Conservation (phyloP, 2,888 invertebrate genomes). For the Lasioglossum zephyrum region DNA sequence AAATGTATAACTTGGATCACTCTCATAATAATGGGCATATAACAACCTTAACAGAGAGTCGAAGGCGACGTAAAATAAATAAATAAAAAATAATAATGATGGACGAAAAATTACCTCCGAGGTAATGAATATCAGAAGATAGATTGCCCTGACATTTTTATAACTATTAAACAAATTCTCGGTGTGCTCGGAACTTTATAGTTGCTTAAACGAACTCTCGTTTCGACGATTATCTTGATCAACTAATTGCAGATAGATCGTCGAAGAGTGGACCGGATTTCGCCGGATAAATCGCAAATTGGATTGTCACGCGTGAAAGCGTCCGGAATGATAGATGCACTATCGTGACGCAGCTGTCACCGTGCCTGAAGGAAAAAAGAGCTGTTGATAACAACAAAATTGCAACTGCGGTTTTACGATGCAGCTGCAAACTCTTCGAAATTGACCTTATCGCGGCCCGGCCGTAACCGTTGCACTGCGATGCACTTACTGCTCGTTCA, state of each 20-base stretch:
- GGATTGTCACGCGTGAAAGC: not conserved
- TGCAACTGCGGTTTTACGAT: conserved; percentile 33
- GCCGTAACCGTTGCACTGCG: conserved; percentile 38
- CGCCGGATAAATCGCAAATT: not conserved
- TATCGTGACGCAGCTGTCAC: not conserved
- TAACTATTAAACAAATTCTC: not conserved
- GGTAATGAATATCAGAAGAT: too few species aligned
- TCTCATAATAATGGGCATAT: too few species aligned
- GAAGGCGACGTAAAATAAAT: too few species aligned
- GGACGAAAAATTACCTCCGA: too few species aligned
- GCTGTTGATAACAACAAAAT: conserved; percentile 9
- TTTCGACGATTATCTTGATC: not conserved
- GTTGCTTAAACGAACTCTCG: too few species aligned
- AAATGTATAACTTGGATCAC: too few species aligned
- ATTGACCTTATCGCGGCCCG: conserved; percentile 35
- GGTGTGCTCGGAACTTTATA: too few species aligned
- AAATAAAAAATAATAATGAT: too few species aligned
- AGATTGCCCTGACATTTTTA: too few species aligned
- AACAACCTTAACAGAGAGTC: too few species aligned
- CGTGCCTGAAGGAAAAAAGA: not conserved
- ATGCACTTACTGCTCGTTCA: conserved; percentile 49
- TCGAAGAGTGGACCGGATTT: too few species aligned
- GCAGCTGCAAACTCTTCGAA: conserved; percentile 40
- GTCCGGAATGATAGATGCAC: not conserved
- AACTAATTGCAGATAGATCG: not conserved